Conservation (phyloP, 1,140 invertebrate genomes). For the Ceratoteleas bidentatus region DNA sequence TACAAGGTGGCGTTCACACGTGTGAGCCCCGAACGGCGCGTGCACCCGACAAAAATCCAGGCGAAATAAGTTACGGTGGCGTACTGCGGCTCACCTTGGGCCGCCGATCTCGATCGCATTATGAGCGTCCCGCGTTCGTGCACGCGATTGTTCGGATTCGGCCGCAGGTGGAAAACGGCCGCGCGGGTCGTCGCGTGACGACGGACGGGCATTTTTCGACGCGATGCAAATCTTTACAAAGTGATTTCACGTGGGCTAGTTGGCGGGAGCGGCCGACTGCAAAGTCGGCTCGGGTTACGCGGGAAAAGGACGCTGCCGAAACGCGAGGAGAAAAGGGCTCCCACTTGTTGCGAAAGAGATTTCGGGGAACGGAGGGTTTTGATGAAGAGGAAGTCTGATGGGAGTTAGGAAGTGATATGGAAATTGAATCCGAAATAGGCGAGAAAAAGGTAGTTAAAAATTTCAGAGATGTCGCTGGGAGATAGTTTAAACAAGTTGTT, state of each 20-base stretch:
- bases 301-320: too few relatives aligned
- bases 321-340: too few relatives aligned
- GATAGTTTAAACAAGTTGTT: too few relatives aligned
- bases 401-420: too few relatives aligned
- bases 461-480: too few relatives aligned
- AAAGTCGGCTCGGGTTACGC: too few relatives aligned
- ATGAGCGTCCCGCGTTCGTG: constrained; percentile 58
- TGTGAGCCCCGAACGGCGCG: constrained; percentile 25
- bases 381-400: too few relatives aligned
- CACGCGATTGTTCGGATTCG: constrained; percentile 63
- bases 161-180: constrained; percentile 60
- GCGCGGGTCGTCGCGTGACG: constrained; percentile 50
- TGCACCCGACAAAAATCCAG: constrained; percentile 9
- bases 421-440: too few relatives aligned
- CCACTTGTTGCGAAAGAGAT: too few relatives aligned
- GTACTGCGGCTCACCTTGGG: constrained; percentile 59
- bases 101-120: constrained; percentile 58
- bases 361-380: too few relatives aligned
- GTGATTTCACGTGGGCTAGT: constrained; percentile 51
- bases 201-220: constrained; percentile 41
- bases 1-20: constrained; percentile 56
- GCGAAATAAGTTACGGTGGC: constrained; percentile 58
- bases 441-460: too few relatives aligned
- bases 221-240: constrained; percentile 49
- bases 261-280: neutral